Evolutionary conservation across 2,888 invertebrate genomes (phyloP), one percentile per base, ranked within the genome.

Genomic region (Stenurella melanura): DNA sequence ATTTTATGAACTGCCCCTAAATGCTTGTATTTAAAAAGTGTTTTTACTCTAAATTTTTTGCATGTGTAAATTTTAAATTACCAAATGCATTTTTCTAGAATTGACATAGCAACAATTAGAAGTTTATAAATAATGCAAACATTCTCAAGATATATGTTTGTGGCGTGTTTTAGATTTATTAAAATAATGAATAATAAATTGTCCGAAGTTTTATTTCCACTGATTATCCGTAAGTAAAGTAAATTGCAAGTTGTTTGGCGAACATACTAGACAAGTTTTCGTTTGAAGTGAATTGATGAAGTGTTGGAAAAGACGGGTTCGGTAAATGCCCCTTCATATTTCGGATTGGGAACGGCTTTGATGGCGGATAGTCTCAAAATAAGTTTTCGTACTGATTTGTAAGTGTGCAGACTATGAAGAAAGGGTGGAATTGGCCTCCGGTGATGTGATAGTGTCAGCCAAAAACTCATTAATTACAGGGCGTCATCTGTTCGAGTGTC

Each of bases 251-350:
- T 66, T 66, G 66, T 42, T 66, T 50, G 42, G 21, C 66, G 15
- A 71, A 61, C 63, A 30, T 72, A n/a, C 72, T 15, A 54, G 61
- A 30, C 72, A 70, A 75, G 64, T 70, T 70, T 56, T 58, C 75
- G 19, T 75, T 57, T 75, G 75, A 75, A 70, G 75, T 71, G 75
- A 71, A 66, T 75, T 75, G 70, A 75, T 75, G 70, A 66, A 63
- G 71, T 75, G 75, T 57, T 75, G 34, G 58, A 57, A 57, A 63
- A 70, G 64, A 70, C 64, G 71, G 71, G 66, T 57, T 58, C 50
- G 19, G 54, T 50, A 64, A 71, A 70, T 71, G 56, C 50, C 66
- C 66, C 71, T 34, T 56, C 58, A 70, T 69, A 69, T 75, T 70
- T 75, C 70, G 38, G 38, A 54, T 12, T 54, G 54, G 61, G 54